phyloP scores from a whole-genome alignment of 2,888 invertebrate genomes.

The Euzophera pinguis region DNA sequence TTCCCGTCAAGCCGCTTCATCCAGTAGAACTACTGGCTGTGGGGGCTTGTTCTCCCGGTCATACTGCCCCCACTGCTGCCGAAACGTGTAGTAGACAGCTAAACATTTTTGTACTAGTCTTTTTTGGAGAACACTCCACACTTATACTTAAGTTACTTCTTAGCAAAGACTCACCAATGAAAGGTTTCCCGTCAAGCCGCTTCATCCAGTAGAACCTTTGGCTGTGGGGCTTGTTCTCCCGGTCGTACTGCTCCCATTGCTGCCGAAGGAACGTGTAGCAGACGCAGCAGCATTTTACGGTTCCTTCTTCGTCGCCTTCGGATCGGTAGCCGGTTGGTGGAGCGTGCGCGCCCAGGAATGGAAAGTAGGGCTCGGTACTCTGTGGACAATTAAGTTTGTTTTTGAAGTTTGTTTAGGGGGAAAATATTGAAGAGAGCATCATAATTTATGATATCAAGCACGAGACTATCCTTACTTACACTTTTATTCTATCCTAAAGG shows the following conservation, averaged over 20 bases:
- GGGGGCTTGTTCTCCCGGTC: neutral
- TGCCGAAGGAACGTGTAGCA: conserved; percentile 92
- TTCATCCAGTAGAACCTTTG: conserved; percentile 96
- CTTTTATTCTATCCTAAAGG: too few species aligned
- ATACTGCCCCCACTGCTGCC: conserved; percentile 80
- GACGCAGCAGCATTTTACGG: conserved; percentile 89
- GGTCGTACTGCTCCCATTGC: conserved; percentile 96
- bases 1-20: conserved; percentile 95
- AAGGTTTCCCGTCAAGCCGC: conserved; percentile 93
- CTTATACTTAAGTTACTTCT: too few species aligned
- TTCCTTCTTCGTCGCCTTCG: conserved; percentile 65
- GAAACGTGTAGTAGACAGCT: conserved; percentile 88
- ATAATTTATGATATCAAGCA: too few species aligned
- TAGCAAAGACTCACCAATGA: conserved; percentile 83
- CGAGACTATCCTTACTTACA: too few species aligned
- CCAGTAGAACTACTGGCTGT: conserved; percentile 94
- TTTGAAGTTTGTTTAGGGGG: too few species aligned
- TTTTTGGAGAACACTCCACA: too few species aligned
- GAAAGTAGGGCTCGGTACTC: conserved; percentile 90
- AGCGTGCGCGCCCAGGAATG: conserved; percentile 94
- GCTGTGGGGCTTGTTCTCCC: conserved; percentile 89
- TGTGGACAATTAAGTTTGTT: too few species aligned
- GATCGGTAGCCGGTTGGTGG: conserved; percentile 88
- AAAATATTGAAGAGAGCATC: too few species aligned
- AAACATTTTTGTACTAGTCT: too few species aligned